Base-by-base conservation (phyloP, 92 coral and sea anemone species). In the Diadumene lineata region DNA sequence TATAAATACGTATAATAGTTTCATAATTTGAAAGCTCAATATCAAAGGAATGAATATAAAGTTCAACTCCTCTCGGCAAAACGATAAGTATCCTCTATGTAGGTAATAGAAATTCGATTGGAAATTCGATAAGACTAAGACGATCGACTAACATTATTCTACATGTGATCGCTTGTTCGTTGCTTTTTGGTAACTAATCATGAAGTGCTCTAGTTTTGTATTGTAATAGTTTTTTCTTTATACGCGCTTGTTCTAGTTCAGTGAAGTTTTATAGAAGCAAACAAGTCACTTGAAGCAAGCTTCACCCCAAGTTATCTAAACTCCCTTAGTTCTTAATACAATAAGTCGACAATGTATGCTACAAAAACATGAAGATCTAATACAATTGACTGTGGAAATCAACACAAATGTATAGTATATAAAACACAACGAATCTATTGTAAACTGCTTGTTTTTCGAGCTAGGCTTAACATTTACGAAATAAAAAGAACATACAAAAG, bases 301-400 rank as follows among this genome's bases (percentile, higher is more conserved):
- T 44, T 51, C 72, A 8, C 56, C 43, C 73, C 21, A 55, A 53
- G 73, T 64, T 64, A 77, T 56, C 66, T 73, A 29, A 56, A 68
- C 72, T 87, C 78, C 77, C 75, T 64, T 75, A 53, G 79, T 75
- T 62, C 75, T n/a, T 53, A 62, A 62, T 66, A 88, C 93, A 88
- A 91, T 77, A 68, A 76, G 28, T 65, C 38, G 75, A 81, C 86
- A 84, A 75, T 88, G 92, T 84, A 76, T 64, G 80, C 64, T 79
- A n/a, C 67, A 81, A 81, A 86, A 57, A 79, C 90, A 89, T 75
- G 90, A 80, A 88, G 90, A 81, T 79, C 79, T 88, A 85, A 81
- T 84, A 88, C 85, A 90, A 90, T 80, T 90, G 60, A 50, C 89
- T 81, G 83, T 86, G 77, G 86, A 91, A 91, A 77, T 79, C 63